These are phyloP conservation scores for Pectinophora gossypiella DNA, from an alignment of 1,140 invertebrate species.

Conservation along the genomic window DNA sequence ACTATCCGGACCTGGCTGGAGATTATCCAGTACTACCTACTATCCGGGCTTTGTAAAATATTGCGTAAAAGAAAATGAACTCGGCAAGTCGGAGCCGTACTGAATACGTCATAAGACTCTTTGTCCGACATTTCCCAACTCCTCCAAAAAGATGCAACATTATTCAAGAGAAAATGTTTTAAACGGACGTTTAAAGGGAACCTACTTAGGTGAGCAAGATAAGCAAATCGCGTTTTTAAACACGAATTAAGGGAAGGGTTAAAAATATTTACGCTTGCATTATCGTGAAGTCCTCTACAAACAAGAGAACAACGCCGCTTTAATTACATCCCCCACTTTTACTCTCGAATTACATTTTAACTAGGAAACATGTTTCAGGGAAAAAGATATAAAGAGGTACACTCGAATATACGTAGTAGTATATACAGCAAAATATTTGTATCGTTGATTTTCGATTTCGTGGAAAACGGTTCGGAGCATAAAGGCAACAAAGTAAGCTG, in stretches of 20 bases:
- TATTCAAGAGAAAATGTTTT: no score
- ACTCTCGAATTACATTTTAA: conserved; percentile 23
- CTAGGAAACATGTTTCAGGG: conserved; percentile 20
- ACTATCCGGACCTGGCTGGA: no score
- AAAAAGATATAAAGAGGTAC: no score
- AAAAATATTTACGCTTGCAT: conserved; percentile 33
- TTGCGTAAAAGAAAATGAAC: no score
- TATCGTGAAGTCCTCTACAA: conserved; percentile 37
- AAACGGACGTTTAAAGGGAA: background rate
- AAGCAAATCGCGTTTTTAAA: conserved; percentile 15
- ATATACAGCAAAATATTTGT: background rate
- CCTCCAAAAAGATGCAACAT: no score
- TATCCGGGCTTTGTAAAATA: no score
- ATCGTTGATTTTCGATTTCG: background rate
- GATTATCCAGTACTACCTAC: no score
- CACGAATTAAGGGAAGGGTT: conserved; percentile 18
- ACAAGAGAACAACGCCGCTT: conserved; percentile 30
- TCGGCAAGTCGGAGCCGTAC: no score
- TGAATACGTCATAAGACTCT: no score
- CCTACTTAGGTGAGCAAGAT: background rate
- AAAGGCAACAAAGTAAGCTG: background rate
- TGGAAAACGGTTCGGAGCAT: background rate
- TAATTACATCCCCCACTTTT: conserved; percentile 37
- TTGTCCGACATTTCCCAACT: no score
- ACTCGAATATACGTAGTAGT: background rate